A percentile compares a stretch with the other conserved stretches of the same genome.
Conservation (phyloP, 2,888 invertebrate genomes). For the Agriopis marginaria region DNA sequence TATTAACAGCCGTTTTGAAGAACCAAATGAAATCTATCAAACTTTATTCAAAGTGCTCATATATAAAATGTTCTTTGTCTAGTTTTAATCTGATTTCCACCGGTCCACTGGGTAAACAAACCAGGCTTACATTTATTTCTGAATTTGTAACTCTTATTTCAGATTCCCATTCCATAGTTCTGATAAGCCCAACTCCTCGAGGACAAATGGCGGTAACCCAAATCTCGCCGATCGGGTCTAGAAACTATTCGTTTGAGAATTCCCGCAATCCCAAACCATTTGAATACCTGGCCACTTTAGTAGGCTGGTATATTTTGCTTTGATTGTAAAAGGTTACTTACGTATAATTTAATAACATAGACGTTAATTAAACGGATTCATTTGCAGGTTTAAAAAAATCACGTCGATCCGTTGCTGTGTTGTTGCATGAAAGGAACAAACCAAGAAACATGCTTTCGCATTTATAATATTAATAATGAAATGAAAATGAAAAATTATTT, state of each 20-base stretch:
- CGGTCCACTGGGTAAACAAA: not conserved
- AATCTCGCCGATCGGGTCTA: constrained; percentile 33
- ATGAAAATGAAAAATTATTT: too few species aligned
- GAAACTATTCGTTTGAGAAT: constrained; percentile 36
- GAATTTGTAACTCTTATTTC: constrained; percentile 6
- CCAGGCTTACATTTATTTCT: not conserved
- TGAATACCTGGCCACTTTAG: constrained; percentile 8
- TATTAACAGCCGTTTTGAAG: too few species aligned
- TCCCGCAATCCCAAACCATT: constrained; percentile 34
- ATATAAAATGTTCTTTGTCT: too few species aligned
- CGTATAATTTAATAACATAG: too few species aligned
- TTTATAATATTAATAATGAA: too few species aligned
- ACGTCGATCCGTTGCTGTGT: too few species aligned
- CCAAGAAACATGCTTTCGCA: too few species aligned
- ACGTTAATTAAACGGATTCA: too few species aligned
- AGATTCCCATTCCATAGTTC: constrained; percentile 17
- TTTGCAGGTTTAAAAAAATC: too few species aligned
- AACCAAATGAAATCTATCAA: too few species aligned
- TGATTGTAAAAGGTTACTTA: too few species aligned
- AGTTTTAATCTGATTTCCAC: not conserved
- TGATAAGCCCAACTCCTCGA: constrained; percentile 24
- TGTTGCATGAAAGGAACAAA: too few species aligned
- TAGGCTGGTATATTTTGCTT: not conserved
- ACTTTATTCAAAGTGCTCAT: not conserved
- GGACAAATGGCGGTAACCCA: constrained; percentile 21